Conservation (phyloP, 2,797 vertebrate genomes). For the Uromys caudimaculatus region DNA sequence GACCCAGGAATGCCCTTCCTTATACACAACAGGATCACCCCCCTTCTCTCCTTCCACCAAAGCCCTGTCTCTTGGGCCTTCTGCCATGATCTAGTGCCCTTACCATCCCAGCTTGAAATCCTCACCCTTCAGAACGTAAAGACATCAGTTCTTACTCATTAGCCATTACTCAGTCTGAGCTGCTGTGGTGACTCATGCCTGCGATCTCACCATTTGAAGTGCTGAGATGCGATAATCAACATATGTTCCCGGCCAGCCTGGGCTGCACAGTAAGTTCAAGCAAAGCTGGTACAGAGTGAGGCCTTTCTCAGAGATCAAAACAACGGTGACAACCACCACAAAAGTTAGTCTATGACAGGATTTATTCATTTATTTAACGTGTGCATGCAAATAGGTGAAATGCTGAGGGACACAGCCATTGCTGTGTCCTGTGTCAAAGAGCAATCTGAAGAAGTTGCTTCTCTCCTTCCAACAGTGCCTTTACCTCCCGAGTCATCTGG, state of each 20-base stretch:
- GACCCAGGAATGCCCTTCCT: not conserved
- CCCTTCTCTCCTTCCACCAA: not conserved
- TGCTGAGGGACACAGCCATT: accelerated
- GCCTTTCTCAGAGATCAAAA: not conserved
- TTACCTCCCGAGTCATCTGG: no score
- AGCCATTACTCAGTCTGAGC: not conserved
- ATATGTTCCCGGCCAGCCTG: not conserved
- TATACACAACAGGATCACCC: not conserved
- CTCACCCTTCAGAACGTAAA: not conserved
- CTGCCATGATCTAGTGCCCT: not conserved
- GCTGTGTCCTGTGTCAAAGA: not conserved
- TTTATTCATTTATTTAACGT: not conserved
- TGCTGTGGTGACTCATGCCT: not conserved
- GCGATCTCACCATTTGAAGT: not conserved
- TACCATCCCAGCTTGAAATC: not conserved
- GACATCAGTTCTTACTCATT: not conserved
- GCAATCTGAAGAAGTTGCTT: not conserved
- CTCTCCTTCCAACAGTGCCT: no score
- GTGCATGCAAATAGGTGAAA: not conserved
- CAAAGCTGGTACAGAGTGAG: not conserved
- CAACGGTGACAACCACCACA: no score
- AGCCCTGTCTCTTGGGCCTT: not conserved
- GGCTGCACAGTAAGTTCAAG: not conserved
- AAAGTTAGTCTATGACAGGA: not conserved
- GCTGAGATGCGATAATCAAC: not conserved